A percentile compares a stretch with the other conserved stretches of the same genome.
These are phyloP conservation scores for Arvicanthis niloticus DNA, from an alignment of 2,113 vertebrate species.

Conservation along the genomic window DNA sequence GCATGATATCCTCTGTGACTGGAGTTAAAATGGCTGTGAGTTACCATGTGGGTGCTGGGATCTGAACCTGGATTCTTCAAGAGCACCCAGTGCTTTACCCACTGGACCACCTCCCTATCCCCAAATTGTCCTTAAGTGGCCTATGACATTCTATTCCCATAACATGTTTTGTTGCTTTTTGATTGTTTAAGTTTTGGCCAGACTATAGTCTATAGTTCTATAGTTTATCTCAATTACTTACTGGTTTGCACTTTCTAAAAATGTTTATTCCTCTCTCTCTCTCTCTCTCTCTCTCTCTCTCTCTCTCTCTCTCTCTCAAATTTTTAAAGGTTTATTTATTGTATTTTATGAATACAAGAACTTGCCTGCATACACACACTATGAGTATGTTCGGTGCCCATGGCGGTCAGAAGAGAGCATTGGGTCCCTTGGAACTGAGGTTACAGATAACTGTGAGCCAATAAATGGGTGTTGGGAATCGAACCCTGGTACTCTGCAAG, in stretches of 20 bases:
- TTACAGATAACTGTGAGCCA: background rate
- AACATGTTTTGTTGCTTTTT: background rate
- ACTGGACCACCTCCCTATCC: background rate
- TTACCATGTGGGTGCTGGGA: background rate
- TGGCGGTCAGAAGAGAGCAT: background rate
- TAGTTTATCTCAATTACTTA: conserved; percentile 18
- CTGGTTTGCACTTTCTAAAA: background rate
- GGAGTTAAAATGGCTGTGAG: background rate
- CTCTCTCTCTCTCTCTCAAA: no score
- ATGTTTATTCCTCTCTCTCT: background rate
- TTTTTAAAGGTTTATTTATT: no score
- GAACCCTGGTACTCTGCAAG: background rate
- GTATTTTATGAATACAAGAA: background rate
- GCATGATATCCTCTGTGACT: background rate
- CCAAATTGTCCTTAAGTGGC: conserved; percentile 2
- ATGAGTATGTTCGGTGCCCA: background rate
- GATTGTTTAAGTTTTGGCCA: conserved; percentile 25
- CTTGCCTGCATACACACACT: background rate
- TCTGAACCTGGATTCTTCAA: background rate
- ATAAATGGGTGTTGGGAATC: background rate
- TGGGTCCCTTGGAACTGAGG: background rate
- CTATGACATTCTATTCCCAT: conserved; percentile 28
- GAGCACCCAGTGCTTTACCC: background rate
- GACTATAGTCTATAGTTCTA: background rate
- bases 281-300: no score